phyloP scores from a whole-genome alignment of 2,888 invertebrate species.

The Synanthedon formicaeformis region DNA sequence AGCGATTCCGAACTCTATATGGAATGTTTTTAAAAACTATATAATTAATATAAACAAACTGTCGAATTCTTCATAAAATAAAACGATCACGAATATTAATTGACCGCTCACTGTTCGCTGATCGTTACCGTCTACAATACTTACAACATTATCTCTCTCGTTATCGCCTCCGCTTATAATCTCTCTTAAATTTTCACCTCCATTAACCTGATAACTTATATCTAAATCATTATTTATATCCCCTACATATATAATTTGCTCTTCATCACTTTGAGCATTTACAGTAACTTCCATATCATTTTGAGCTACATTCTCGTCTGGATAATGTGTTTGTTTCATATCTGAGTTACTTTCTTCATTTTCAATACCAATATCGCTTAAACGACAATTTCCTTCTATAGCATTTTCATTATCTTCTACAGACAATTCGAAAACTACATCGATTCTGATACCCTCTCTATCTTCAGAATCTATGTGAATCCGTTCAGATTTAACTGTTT shows the following conservation, averaged over 20 bases:
- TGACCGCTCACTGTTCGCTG: constrained; percentile 34
- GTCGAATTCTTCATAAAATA: constrained; percentile 32
- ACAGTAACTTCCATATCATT: not conserved
- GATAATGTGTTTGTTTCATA: no score
- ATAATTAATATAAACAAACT: constrained; percentile 33
- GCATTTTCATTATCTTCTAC: not conserved
- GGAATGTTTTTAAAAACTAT: constrained; percentile 7
- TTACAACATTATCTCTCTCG: constrained; percentile 34
- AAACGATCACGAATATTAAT: constrained; percentile 48
- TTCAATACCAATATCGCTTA: not conserved
- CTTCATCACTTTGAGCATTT: constrained; percentile 3
- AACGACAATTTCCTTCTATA: not conserved
- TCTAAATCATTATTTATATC: constrained; percentile 4
- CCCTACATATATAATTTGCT: not conserved
- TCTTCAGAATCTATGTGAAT: not conserved
- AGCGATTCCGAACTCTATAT: no score
- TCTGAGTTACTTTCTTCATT: not conserved
- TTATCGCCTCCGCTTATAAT: constrained; percentile 29
- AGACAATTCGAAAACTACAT: not conserved
- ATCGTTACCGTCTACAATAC: constrained; percentile 18
- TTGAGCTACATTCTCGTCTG: constrained; percentile 4
- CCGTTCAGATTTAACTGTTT: not conserved
- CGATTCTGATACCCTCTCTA: not conserved
- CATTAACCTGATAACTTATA: constrained; percentile 10
- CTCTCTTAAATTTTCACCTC: constrained; percentile 15